Base-by-base conservation (phyloP, 2,113 vertebrate species). In the Crotalus viridis region DNA sequence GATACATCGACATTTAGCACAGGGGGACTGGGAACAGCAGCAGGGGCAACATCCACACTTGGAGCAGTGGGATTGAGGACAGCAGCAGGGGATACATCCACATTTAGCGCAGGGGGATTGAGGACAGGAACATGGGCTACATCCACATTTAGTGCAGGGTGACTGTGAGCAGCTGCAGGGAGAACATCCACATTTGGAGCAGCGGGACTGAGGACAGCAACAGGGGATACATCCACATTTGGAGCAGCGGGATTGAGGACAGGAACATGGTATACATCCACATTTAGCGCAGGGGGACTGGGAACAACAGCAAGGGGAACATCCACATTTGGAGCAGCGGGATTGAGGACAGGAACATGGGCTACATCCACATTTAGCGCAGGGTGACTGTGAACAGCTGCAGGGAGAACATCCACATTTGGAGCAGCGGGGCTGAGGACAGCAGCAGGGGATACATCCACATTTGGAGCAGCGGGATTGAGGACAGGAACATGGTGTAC, bases 1-100 rank as follows among this genome's bases (percentile, higher is more conserved):
- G 6, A 0, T 3, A 5, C 89, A 90, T 1, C 89, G 17, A 13
- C 89, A 90, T 3, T 24, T 74, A 4, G 26, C 1, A 3, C 89
- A 90, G 2, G 0, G 28, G 5, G 64, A 1, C 0, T 17, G 64
- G 1, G 64, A 0, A 3, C 64, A 33, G 12, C n/a, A 26, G 1
- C 90, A 91, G 6, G 90, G 90, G 51, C 0, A 9, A 5, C 90
- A 91, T 0, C 59, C 89, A 33, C 57, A 91, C 0, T 46, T 85
- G 4, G 21, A 2, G 8, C 90, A 90, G 4, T 0, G n/a, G 0
- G 28, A 39, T 1, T 90, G 51, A 0, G 46, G 3, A 5, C 89
- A 90, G 48, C 17, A 24, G 17, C 59, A 69, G 1, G 89, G 59
- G 13, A 1, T 5, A 9, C 87, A 33, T 39, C 87, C 26, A 10